A percentile compares a stretch with the other conserved stretches of the same genome.
Evolutionary conservation across 2,113 vertebrate genomes (phyloP).

Genomic region (Scomber japonicus): DNA sequence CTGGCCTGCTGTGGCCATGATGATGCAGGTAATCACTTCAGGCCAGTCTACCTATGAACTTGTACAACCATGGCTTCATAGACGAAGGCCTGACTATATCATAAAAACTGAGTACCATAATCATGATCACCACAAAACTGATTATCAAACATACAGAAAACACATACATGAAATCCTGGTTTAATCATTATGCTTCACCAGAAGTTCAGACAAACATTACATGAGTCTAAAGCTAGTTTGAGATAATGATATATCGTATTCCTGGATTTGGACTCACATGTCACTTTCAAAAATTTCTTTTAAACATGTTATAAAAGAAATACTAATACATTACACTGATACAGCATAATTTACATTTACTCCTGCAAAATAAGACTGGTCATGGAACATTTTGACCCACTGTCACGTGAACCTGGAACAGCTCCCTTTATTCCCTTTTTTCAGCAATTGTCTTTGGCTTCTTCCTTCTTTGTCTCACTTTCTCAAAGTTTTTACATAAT

Average conservation of each 20-base stretch:
- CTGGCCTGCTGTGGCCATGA: constrained; percentile 10
- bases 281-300: background rate
- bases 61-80: constrained; percentile 21
- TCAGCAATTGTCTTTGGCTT: constrained; percentile 55
- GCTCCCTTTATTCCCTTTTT: constrained; percentile 37
- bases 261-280: background rate
- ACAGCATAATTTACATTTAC: constrained; percentile 12
- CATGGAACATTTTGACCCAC: constrained; percentile 35
- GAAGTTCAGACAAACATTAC: background rate
- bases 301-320: constrained; percentile 31
- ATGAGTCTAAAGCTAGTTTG: background rate
- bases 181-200: background rate
- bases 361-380: background rate
- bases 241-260: background rate
- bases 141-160: constrained; percentile 29
- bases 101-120: constrained; percentile 1
- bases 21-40: background rate
- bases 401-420: background rate
- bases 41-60: constrained; percentile 3
- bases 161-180: constrained; percentile 1
- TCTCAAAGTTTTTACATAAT: background rate
- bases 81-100: background rate
- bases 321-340: background rate
- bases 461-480: background rate
- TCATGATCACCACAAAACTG: background rate